Conservation (phyloP, 2,113 vertebrate species). For the Reinhardtius hippoglossoides region DNA sequence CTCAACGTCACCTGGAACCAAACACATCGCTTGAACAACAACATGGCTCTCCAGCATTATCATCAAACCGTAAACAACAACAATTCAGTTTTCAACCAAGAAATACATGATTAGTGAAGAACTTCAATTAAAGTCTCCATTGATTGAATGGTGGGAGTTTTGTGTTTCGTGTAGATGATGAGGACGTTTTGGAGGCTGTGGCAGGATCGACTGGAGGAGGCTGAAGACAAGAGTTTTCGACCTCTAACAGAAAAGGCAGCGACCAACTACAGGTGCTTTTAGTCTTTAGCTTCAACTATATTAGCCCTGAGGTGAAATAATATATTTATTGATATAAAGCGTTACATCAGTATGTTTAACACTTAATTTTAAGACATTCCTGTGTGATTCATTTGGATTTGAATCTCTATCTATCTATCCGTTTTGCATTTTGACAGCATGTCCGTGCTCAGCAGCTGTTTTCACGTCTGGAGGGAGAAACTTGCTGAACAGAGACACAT, state of each 20-base stretch:
- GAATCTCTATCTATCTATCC: neutral
- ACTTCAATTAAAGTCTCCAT: neutral
- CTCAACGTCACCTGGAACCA: conserved; percentile 72
- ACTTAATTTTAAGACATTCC: neutral
- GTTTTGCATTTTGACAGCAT: conserved; percentile 38
- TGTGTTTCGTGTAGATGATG: conserved; percentile 77
- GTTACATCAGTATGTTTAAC: neutral
- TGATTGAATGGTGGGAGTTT: neutral
- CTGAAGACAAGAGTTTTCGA: conserved; percentile 81
- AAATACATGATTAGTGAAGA: rapidly evolving
- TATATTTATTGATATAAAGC: too few relatives aligned
- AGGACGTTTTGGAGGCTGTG: conserved; percentile 85
- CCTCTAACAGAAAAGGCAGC: conserved; percentile 69
- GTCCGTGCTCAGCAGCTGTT: conserved; percentile 56
- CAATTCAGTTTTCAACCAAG: neutral
- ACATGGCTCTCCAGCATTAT: conserved; percentile 82
- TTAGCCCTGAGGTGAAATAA: neutral
- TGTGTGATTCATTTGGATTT: neutral
- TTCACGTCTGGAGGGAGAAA: conserved; percentile 71
- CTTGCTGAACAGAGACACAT: conserved; percentile 56
- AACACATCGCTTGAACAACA: conserved; percentile 80
- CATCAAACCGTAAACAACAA: conserved; percentile 68
- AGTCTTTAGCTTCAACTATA: neutral
- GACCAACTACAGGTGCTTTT: conserved; percentile 82
- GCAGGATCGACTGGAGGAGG: conserved; percentile 83